Percentiles rank a stretch among this genome's conserved stretches.
These are phyloP conservation scores for Lemur catta DNA, from an alignment of 2,797 vertebrate species.

Conservation along the genomic window DNA sequence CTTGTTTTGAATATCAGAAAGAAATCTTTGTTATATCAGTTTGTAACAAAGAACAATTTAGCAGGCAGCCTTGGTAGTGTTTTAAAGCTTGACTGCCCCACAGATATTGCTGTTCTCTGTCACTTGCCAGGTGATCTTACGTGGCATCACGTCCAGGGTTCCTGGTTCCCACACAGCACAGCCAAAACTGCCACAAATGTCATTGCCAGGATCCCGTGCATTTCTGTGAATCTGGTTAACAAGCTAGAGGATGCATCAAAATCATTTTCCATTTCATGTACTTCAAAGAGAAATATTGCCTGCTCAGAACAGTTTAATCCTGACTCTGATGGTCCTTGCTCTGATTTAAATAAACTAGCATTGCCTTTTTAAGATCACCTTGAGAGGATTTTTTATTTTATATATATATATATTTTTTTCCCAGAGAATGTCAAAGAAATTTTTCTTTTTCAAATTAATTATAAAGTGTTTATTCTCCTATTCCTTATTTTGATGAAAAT, in stretches of 20 bases:
- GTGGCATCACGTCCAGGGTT: neutral
- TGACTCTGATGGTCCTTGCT: neutral
- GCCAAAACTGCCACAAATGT: neutral
- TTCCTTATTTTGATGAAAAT: neutral
- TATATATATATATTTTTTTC: neutral
- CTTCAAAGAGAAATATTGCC: neutral
- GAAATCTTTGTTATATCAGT: neutral
- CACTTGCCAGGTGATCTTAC: neutral
- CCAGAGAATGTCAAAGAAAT: neutral
- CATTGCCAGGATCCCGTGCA: neutral
- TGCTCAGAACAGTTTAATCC: neutral
- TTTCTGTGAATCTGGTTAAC: neutral
- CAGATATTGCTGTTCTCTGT: neutral
- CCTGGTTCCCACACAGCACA: neutral
- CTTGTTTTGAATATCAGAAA: neutral
- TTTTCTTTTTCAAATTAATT: neutral
- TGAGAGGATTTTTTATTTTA: neutral
- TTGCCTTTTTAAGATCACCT: neutral
- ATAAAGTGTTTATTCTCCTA: neutral
- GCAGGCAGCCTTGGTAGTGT: neutral
- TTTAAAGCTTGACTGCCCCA: neutral
- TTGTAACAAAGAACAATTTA: neutral
- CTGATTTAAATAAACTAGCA: neutral
- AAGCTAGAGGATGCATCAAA: neutral
- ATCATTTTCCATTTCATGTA: neutral